Conservation (phyloP, 2,797 vertebrate genomes). For the Eremophila alpestris region DNA sequence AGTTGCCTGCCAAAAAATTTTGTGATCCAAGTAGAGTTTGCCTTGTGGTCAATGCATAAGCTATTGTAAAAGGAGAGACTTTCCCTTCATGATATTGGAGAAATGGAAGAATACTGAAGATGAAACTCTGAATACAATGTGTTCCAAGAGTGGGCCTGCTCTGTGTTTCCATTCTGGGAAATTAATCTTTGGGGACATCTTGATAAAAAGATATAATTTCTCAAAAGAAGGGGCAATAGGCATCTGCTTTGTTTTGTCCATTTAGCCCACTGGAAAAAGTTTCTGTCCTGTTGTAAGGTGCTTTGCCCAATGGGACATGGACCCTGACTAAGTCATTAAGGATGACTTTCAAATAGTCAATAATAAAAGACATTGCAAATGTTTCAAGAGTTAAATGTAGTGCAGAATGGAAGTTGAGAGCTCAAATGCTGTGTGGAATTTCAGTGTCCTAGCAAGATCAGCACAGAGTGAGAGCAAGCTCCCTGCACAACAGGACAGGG, state of each 20-base stretch:
- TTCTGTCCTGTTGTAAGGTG: not conserved
- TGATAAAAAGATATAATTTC: not conserved
- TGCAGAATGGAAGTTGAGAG: not conserved
- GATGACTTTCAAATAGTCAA: not conserved
- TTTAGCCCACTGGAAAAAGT: not conserved
- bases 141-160: not conserved
- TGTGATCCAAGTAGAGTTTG: not conserved
- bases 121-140: not conserved
- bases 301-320: not conserved
- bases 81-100: not conserved
- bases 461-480: not conserved
- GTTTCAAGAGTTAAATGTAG: not conserved
- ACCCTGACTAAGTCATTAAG: not conserved
- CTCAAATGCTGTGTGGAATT: not conserved
- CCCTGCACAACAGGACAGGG: accelerated
- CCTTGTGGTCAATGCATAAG: not conserved
- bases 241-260: not conserved
- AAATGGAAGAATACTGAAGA: not conserved
- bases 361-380: not conserved
- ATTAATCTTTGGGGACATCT: not conserved
- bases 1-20: not conserved
- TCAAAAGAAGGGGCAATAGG: not conserved
- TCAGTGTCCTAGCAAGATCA: not conserved
- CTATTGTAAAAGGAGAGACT: not conserved
- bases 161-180: not conserved